Conservation (phyloP, 2,797 vertebrate species). For the Philypnodon macrostomus region DNA sequence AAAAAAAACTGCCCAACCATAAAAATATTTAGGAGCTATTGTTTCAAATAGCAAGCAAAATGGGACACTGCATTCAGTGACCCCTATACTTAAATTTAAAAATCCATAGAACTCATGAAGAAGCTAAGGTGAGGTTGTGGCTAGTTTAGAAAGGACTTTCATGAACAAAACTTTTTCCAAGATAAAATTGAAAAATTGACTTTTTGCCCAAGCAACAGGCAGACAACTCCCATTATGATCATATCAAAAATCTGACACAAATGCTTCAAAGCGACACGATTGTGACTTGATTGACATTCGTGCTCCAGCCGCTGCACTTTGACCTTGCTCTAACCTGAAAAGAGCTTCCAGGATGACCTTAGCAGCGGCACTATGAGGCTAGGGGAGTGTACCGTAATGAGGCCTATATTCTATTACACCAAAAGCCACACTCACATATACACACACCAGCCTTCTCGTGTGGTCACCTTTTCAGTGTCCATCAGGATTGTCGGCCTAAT, state of each 20-base stretch:
- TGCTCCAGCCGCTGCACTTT: conserved; percentile 41
- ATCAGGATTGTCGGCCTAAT: conserved; percentile 77
- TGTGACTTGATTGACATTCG: conserved; percentile 26
- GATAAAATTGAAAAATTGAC: too few relatives aligned
- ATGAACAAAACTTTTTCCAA: too few relatives aligned
- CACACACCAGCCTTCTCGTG: conserved; percentile 44
- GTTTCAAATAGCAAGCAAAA: too few relatives aligned
- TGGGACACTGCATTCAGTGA: too few relatives aligned
- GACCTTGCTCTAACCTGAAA: conserved; percentile 59
- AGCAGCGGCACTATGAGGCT: background rate
- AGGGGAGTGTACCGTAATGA: conserved; percentile 26
- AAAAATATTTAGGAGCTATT: too few relatives aligned
- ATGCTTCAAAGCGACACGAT: conserved; percentile 5
- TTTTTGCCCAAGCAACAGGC: background rate
- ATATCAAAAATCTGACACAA: conserved; percentile 1
- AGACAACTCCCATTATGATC: background rate
- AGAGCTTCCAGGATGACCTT: conserved; percentile 35
- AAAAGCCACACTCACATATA: conserved; percentile 9
- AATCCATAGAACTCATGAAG: too few relatives aligned
- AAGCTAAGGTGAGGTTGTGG: too few relatives aligned
- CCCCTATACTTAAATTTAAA: too few relatives aligned
- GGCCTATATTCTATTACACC: conserved; percentile 45
- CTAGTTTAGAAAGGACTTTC: too few relatives aligned
- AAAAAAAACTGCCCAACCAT: too few relatives aligned
- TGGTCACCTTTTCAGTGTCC: conserved; percentile 78